A percentile compares a stretch with the other conserved stretches of the same genome.
Conservation (phyloP, 1,140 invertebrate genomes). For the Heliothis subflexa region DNA sequence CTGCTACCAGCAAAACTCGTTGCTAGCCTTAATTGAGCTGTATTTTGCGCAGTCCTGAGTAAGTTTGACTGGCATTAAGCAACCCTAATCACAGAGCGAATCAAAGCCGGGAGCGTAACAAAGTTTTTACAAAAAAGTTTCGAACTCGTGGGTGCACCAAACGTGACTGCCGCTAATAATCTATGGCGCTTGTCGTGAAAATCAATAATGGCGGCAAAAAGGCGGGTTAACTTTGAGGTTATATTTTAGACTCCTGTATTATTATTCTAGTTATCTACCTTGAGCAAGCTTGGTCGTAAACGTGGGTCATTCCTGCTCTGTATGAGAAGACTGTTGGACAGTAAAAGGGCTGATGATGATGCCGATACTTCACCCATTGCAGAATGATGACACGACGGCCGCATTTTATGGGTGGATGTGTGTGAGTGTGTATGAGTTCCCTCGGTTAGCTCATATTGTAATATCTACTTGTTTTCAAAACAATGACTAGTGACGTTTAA, state of each 20-base stretch:
- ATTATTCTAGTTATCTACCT: not conserved
- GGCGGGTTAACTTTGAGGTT: slow-evolving; percentile 9
- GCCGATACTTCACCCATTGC: too few relatives aligned
- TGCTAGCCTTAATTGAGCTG: not conserved
- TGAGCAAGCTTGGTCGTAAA: too few relatives aligned
- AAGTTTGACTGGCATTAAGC: not conserved
- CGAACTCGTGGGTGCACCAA: slow-evolving; percentile 21
- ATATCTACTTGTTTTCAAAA: too few relatives aligned
- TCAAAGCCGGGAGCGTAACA: slow-evolving; percentile 15
- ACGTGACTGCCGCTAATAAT: slow-evolving; percentile 30
- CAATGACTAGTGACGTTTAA: too few relatives aligned
- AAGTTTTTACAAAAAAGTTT: slow-evolving; percentile 37
- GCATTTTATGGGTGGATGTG: too few relatives aligned
- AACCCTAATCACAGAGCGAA: slow-evolving; percentile 28
- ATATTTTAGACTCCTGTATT: slow-evolving; percentile 8
- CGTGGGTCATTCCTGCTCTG: too few relatives aligned
- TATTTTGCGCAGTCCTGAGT: not conserved
- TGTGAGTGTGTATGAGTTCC: too few relatives aligned
- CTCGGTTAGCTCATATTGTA: too few relatives aligned
- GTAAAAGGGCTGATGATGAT: too few relatives aligned
- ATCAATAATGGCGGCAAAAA: slow-evolving; percentile 32
- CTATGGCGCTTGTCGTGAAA: slow-evolving; percentile 2
- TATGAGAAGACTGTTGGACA: too few relatives aligned
- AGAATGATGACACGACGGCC: too few relatives aligned
- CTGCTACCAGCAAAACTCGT: too few relatives aligned